These are phyloP conservation scores for Clamator glandarius DNA, from an alignment of 2,797 vertebrate genomes.

Conservation along the genomic window DNA sequence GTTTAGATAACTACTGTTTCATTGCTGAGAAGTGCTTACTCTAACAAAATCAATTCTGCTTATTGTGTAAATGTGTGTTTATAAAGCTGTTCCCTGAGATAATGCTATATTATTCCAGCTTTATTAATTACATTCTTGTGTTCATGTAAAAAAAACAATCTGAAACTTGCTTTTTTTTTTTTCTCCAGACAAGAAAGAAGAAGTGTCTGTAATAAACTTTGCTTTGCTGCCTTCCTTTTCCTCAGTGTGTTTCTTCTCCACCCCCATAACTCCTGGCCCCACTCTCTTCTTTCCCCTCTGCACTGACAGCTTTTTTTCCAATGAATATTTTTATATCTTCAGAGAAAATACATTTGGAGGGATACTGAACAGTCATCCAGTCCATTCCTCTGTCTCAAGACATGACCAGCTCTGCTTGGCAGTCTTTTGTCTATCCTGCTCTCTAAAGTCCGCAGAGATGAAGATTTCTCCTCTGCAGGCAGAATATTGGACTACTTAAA, in stretches of 20 bases:
- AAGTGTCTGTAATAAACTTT: neutral
- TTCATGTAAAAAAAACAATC: neutral
- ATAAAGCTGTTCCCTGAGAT: neutral
- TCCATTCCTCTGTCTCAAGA: neutral
- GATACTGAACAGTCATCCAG: neutral
- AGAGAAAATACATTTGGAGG: neutral
- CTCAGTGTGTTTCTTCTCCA: neutral
- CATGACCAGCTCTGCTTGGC: neutral
- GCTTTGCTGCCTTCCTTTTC: neutral
- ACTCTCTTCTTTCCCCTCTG: neutral
- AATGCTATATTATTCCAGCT: neutral
- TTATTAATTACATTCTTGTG: neutral
- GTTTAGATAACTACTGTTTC: neutral
- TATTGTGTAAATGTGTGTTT: neutral
- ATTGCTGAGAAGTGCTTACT: neutral
- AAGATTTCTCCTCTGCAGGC: neutral
- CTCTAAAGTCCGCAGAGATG: neutral
- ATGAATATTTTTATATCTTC: neutral
- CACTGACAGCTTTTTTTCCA: constrained; percentile 19
- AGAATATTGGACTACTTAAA: neutral
- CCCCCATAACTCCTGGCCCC: neutral
- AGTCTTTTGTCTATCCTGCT: neutral
- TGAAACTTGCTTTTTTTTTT: neutral
- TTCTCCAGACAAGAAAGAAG: neutral
- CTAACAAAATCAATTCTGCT: neutral